phyloP scores from a whole-genome alignment of 2,888 invertebrate species.

The Xestia xanthographa region DNA sequence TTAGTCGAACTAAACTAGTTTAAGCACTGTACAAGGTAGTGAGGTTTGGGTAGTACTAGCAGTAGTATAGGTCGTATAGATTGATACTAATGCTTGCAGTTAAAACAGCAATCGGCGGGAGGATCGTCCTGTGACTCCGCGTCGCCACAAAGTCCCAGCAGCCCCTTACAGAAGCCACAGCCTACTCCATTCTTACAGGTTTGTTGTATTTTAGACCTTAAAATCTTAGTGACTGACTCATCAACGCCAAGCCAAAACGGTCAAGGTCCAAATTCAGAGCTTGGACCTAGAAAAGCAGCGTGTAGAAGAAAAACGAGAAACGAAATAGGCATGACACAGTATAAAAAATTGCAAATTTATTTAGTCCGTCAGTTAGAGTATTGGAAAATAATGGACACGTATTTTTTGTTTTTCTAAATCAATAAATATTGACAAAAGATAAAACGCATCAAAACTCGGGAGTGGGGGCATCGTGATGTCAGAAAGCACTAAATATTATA shows the following conservation, averaged over 20 bases:
- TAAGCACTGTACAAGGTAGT: neutral
- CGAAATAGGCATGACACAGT: too few relatives aligned
- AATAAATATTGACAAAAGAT: too few relatives aligned
- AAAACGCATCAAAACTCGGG: too few relatives aligned
- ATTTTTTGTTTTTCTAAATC: too few relatives aligned
- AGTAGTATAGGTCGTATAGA: conserved; percentile 51
- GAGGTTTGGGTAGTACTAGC: conserved; percentile 37
- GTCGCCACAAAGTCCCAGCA: conserved; percentile 91
- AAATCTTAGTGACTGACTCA: neutral
- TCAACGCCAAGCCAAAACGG: neutral
- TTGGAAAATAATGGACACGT: too few relatives aligned
- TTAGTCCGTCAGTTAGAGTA: too few relatives aligned
- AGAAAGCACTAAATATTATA: too few relatives aligned
- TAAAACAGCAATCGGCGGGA: conserved; percentile 87
- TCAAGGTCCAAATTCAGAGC: neutral
- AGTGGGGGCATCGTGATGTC: too few relatives aligned
- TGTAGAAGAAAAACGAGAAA: too few relatives aligned
- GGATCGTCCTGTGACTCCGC: conserved; percentile 91
- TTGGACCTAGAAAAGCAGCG: neutral
- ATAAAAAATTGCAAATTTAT: too few relatives aligned
- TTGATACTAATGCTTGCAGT: conserved; percentile 73
- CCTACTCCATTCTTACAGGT: conserved; percentile 86
- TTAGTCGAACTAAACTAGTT: too few relatives aligned
- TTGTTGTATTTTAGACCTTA: conserved; percentile 1
- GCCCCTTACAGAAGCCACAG: conserved; percentile 89